phyloP scores from a whole-genome alignment of 2,888 invertebrate species.

The Campaea margaritaria region DNA sequence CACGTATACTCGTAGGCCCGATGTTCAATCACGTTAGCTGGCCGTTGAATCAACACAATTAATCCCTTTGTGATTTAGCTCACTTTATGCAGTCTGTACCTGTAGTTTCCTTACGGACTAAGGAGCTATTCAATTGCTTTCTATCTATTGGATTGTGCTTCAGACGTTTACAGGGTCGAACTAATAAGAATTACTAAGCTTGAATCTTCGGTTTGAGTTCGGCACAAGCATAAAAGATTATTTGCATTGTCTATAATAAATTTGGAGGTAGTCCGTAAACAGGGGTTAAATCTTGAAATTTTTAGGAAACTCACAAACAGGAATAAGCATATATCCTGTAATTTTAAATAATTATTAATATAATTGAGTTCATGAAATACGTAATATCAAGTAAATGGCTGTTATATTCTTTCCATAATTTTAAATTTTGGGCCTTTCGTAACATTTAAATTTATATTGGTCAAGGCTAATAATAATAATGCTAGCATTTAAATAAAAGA shows the following conservation, averaged over 20 bases:
- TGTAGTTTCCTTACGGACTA: slow-evolving; percentile 26
- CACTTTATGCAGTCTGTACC: slow-evolving; percentile 35
- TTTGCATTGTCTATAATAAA: slow-evolving; percentile 2
- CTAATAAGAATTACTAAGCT: slow-evolving; percentile 9
- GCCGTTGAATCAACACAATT: slow-evolving; percentile 54
- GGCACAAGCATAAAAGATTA: slow-evolving; percentile 5
- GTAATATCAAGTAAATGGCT: too few relatives aligned
- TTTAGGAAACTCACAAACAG: too few relatives aligned
- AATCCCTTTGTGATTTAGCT: slow-evolving; percentile 57
- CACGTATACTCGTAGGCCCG: slow-evolving; percentile 23
- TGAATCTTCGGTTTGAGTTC: slow-evolving; percentile 1
- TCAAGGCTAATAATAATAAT: too few relatives aligned
- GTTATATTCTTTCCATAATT: too few relatives aligned
- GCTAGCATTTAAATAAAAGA: neutral
- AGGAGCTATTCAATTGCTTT: slow-evolving; percentile 19
- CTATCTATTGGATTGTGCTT: slow-evolving; percentile 3
- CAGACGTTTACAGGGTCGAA: slow-evolving; percentile 1
- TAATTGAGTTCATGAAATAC: too few relatives aligned
- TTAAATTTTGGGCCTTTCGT: too few relatives aligned
- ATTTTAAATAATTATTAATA: too few relatives aligned
- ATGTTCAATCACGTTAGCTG: slow-evolving; percentile 55
- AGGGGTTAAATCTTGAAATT: too few relatives aligned
- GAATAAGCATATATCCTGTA: too few relatives aligned
- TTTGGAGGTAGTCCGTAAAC: neutral
- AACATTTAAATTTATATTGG: too few relatives aligned